phyloP scores from a whole-genome alignment of 2,888 invertebrate species.

The Microctonus brassicae region DNA sequence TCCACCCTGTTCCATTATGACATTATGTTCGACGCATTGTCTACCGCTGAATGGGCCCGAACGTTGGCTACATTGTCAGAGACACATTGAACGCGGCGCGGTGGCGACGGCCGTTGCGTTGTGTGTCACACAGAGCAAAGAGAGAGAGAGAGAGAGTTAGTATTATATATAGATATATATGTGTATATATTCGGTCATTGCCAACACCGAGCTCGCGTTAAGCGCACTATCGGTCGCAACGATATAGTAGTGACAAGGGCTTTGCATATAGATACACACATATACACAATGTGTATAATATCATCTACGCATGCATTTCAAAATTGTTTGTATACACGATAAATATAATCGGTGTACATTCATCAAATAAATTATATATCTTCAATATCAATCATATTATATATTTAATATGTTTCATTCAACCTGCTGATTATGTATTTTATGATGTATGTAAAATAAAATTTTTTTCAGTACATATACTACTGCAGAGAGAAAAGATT shows the following conservation, averaged over 20 bases:
- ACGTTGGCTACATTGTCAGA: constrained; percentile 68
- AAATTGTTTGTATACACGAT: not conserved
- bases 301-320: not conserved
- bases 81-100: constrained; percentile 59
- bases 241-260: not conserved
- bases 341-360: not conserved
- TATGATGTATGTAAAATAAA: too few species aligned
- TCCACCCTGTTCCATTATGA: constrained; percentile 65
- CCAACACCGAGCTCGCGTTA: not conserved
- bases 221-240: not conserved
- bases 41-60: constrained; percentile 65
- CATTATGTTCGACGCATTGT: constrained; percentile 68
- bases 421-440: too few species aligned
- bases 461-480: too few species aligned
- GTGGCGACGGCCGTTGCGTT: not conserved
- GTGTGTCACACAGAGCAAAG: too few species aligned
- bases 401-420: not conserved
- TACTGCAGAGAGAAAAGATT: too few species aligned
- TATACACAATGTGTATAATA: not conserved
- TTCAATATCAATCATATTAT: not conserved
- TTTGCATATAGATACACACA: not conserved
- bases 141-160: not conserved
- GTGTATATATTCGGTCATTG: not conserved
- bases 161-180: too few species aligned
- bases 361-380: not conserved